Conservation (phyloP, 92 coral and sea anemone genomes). For the Heliopora coerulea region DNA sequence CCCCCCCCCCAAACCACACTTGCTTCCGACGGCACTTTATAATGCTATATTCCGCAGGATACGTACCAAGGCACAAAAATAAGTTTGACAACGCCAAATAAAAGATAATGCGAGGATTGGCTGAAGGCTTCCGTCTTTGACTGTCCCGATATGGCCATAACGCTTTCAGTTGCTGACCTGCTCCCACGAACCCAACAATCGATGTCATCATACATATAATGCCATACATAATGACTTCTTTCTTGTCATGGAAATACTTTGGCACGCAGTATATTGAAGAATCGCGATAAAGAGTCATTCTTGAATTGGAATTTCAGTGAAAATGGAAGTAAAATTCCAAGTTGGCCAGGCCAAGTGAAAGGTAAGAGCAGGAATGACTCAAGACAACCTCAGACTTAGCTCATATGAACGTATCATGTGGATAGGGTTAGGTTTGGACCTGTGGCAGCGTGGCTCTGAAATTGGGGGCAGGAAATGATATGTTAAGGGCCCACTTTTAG, state of each 20-base stretch:
- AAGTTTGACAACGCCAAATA: conserved; percentile 79
- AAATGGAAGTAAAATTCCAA: no score
- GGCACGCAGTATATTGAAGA: conserved; percentile 68
- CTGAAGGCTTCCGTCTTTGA: conserved; percentile 60
- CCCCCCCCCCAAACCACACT: no score
- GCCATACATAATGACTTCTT: conserved; percentile 45
- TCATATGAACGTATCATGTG: no score
- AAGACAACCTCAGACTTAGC: no score
- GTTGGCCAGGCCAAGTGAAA: no score
- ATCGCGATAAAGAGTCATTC: conserved; percentile 74
- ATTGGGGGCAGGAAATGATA: no score
- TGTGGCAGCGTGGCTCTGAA: no score
- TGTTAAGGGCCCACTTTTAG: no score
- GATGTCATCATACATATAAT: conserved; percentile 65
- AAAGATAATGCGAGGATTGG: conserved; percentile 63
- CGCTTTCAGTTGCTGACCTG: conserved; percentile 61
- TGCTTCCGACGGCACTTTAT: no score
- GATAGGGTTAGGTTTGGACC: no score
- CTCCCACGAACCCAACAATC: conserved; percentile 68
- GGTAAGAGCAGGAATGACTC: no score
- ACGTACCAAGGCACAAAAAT: conserved; percentile 76
- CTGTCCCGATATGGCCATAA: conserved; percentile 42
- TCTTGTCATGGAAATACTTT: conserved; percentile 26
- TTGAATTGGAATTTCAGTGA: no score
- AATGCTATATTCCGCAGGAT: background rate